These are phyloP conservation scores for Hydrolagus colliei DNA, from an alignment of 2,797 vertebrate genomes.

Conservation along the genomic window DNA sequence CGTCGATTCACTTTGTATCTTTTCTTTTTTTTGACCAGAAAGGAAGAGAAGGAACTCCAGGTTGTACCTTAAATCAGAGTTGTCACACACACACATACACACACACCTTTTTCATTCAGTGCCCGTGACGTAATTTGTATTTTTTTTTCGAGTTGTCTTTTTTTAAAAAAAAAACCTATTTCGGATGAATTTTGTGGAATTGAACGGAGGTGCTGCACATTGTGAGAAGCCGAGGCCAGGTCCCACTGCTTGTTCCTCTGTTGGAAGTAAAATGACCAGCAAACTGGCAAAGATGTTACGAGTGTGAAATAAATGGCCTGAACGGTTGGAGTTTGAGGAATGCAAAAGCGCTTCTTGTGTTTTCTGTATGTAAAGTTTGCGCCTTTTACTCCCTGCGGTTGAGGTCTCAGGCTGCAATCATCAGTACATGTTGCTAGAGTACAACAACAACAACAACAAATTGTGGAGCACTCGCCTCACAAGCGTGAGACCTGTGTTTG, in stretches of 20 bases:
- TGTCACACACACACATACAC: background rate
- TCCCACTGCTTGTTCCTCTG: background rate
- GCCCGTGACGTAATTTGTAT: background rate
- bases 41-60: background rate
- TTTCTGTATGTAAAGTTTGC: background rate
- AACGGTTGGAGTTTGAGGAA: background rate
- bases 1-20: background rate
- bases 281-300: background rate
- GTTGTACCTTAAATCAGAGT: background rate
- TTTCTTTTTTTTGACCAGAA: no score
- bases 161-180: background rate
- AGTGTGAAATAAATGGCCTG: constrained; percentile 21
- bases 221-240: no score
- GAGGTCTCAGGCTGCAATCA: no score
- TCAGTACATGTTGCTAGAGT: no score
- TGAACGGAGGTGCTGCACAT: no score
- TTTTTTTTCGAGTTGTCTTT: background rate
- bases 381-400: background rate
- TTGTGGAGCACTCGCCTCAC: no score
- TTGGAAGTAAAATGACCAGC: background rate
- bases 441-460: no score
- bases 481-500: no score
- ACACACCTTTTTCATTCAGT: constrained; percentile 2
- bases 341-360: background rate
- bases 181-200: background rate